A percentile compares a stretch with the other conserved stretches of the same genome.
Evolutionary conservation across 35 echinoderm and acorn worm genomes (phyloP).

Genomic region (Anneissia japonica): DNA sequence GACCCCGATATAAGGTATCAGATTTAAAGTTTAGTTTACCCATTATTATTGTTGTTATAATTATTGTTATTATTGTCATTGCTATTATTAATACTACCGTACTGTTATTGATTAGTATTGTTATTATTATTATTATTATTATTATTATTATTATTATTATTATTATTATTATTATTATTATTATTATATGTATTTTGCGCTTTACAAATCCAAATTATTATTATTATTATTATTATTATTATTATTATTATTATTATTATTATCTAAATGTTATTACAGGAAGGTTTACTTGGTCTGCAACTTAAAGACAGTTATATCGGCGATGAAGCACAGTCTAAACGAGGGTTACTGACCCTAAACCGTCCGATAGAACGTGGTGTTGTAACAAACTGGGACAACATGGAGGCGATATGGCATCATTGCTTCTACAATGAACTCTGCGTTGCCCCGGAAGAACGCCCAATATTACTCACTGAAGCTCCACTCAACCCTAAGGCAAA

Average conservation of each 20-base stretch:
- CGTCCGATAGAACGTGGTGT: background rate
- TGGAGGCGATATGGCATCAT: background rate
- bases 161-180: background rate
- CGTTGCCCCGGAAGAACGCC: slow-evolving; percentile 91
- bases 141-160: background rate
- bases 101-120: background rate
- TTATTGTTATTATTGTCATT: background rate
- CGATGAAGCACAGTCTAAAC: background rate
- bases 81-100: background rate
- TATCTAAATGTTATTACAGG: too few species aligned
- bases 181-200: background rate
- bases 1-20: slow-evolving; percentile 44
- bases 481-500: slow-evolving; percentile 61
- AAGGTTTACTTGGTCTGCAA: background rate
- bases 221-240: background rate
- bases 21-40: background rate
- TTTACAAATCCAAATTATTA: background rate
- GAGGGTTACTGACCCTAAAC: background rate
- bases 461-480: slow-evolving; percentile 61
- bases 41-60: background rate
- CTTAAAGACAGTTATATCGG: background rate
- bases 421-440: slow-evolving; percentile 88
- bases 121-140: background rate
- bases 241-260: background rate
- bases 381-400: background rate